These are phyloP conservation scores for Paramisgurnus dabryanus DNA, from an alignment of 2,113 vertebrate genomes.

Conservation along the genomic window DNA sequence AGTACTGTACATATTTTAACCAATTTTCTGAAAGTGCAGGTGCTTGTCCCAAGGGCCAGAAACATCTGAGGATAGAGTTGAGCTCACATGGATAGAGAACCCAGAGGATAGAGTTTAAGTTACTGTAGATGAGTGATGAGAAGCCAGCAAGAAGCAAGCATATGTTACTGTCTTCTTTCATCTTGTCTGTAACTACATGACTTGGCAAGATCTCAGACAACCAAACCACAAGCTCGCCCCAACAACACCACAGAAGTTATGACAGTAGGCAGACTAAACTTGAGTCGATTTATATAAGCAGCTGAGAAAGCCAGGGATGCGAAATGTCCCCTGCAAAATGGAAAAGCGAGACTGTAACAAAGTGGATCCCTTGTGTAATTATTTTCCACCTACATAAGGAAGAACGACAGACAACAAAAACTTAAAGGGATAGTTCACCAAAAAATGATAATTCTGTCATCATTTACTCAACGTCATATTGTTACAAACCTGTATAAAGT, in stretches of 20 bases:
- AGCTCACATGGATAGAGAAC: not conserved
- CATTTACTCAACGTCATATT: no score
- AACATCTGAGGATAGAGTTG: not conserved
- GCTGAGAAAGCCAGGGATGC: no score
- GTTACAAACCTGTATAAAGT: no score
- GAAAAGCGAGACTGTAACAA: no score
- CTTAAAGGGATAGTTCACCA: no score
- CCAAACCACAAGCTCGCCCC: not conserved
- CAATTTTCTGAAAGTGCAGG: no score
- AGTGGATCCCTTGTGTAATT: no score
- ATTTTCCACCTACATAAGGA: no score
- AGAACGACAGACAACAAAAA: no score
- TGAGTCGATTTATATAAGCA: not conserved
- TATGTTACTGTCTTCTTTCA: slow-evolving; percentile 24
- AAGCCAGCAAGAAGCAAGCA: slow-evolving; percentile 15
- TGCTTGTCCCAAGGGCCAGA: slow-evolving; percentile 17
- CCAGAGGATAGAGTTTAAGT: slow-evolving; percentile 1
- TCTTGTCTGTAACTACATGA: slow-evolving; percentile 14
- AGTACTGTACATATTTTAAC: no score
- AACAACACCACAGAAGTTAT: not conserved
- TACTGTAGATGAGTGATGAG: not conserved
- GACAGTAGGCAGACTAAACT: not conserved
- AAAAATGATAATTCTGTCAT: no score
- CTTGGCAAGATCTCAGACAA: slow-evolving; percentile 8
- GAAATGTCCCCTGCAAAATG: no score